Evolutionary conservation across 2,888 invertebrate genomes (phyloP).

Genomic region (Catocala sponsa): DNA sequence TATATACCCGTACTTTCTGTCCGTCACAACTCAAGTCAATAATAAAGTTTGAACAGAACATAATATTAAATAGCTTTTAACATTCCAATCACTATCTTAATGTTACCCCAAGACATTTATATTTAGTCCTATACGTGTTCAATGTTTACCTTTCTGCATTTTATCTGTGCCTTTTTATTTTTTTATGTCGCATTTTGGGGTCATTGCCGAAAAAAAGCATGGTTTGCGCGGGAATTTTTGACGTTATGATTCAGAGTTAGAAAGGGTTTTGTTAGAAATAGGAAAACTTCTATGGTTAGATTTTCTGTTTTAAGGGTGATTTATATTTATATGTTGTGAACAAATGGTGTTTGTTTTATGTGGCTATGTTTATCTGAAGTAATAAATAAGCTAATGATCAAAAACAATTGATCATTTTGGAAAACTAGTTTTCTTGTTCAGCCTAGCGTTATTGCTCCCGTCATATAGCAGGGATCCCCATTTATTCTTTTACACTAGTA

Average conservation of each 20-base stretch:
- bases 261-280: conserved; percentile 6
- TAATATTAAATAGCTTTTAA: conserved; percentile 89
- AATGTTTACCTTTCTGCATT: conserved; percentile 84
- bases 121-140: conserved; percentile 86
- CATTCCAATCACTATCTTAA: conserved; percentile 84
- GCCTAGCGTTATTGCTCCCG: no score
- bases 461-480: no score
- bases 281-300: neutral
- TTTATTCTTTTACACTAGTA: no score
- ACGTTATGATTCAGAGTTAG: conserved; percentile 18
- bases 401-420: no score
- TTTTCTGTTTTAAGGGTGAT: neutral
- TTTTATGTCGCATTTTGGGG: conserved; percentile 63
- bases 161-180: conserved; percentile 73
- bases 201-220: conserved; percentile 48
- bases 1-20: conserved; percentile 53
- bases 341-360: no score
- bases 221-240: conserved; percentile 18
- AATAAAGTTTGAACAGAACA: conserved; percentile 87
- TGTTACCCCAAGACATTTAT: conserved; percentile 83
- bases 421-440: no score
- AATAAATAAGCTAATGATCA: no score
- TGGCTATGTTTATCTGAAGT: no score
- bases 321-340: no score
- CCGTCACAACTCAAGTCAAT: conserved; percentile 51